These are phyloP conservation scores for Scaptomyza hsui DNA, from an alignment of 1,140 invertebrate species.

Conservation along the genomic window DNA sequence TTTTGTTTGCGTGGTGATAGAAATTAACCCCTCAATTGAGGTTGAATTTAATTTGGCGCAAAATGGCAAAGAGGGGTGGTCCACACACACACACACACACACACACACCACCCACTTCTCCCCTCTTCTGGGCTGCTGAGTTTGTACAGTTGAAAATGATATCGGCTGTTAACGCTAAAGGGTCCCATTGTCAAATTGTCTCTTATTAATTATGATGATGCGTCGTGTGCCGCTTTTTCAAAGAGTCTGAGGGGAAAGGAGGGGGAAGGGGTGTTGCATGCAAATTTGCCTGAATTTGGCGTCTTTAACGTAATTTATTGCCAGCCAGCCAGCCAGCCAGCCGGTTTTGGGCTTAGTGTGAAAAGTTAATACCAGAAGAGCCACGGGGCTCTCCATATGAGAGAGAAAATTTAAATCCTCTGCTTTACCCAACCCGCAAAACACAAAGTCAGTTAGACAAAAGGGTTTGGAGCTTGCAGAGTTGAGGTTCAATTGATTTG, in stretches of 20 bases:
- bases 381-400: conserved; percentile 7
- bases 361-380: conserved; percentile 67
- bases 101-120: background rate
- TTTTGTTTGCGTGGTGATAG: conserved; percentile 83
- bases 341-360: conserved; percentile 52
- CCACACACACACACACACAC: too few relatives aligned
- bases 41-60: conserved; percentile 84
- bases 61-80: conserved; percentile 76
- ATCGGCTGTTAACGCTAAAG: conserved; percentile 81
- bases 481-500: conserved; percentile 67
- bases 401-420: conserved; percentile 48
- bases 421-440: conserved; percentile 7
- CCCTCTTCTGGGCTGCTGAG: conserved; percentile 29
- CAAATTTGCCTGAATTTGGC: conserved; percentile 76
- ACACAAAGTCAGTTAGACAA: background rate
- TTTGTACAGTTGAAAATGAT: conserved; percentile 74
- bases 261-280: conserved; percentile 39
- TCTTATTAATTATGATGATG: conserved; percentile 83
- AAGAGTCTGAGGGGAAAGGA: conserved; percentile 1
- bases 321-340: conserved; percentile 38
- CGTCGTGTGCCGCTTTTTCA: conserved; percentile 56
- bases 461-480: conserved; percentile 37
- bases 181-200: conserved; percentile 81
- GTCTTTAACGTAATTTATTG: conserved; percentile 80
- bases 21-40: conserved; percentile 84